A percentile compares a stretch with the other conserved stretches of the same genome.
Conservation (phyloP, 2,113 vertebrate species). For the Grallaria varia region DNA sequence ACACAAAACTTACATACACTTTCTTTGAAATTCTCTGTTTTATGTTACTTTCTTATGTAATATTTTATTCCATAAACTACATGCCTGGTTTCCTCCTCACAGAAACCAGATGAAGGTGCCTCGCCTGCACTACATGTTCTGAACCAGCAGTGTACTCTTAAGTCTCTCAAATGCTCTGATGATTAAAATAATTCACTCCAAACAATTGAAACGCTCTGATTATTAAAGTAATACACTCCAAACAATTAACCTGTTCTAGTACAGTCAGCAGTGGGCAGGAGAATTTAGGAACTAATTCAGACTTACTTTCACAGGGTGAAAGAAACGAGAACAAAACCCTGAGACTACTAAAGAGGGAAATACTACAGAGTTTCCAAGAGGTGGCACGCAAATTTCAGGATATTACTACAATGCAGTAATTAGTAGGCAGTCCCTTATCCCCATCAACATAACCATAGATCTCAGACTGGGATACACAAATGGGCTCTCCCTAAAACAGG, state of each 20-base stretch:
- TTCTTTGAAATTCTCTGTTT: neutral
- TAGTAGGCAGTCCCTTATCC: neutral
- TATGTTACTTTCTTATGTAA: neutral
- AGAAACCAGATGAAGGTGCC: neutral
- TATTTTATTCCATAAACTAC: neutral
- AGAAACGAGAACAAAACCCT: neutral
- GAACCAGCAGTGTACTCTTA: neutral
- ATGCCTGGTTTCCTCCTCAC: neutral
- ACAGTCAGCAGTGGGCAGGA: neutral
- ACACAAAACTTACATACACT: neutral
- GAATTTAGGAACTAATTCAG: neutral
- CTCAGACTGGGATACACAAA: neutral
- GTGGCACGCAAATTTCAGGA: neutral
- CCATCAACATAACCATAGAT: neutral
- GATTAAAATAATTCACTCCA: neutral
- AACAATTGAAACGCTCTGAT: neutral
- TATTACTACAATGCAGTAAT: neutral
- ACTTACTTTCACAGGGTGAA: neutral
- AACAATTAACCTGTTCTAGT: neutral
- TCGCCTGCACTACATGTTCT: neutral
- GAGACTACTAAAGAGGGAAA: neutral
- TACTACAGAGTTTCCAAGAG: neutral
- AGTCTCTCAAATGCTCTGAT: neutral
- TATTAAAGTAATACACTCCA: neutral
- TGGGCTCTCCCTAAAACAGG: neutral